These are phyloP conservation scores for Aplysia californica DNA, from an alignment of 1,140 invertebrate genomes.

Conservation along the genomic window DNA sequence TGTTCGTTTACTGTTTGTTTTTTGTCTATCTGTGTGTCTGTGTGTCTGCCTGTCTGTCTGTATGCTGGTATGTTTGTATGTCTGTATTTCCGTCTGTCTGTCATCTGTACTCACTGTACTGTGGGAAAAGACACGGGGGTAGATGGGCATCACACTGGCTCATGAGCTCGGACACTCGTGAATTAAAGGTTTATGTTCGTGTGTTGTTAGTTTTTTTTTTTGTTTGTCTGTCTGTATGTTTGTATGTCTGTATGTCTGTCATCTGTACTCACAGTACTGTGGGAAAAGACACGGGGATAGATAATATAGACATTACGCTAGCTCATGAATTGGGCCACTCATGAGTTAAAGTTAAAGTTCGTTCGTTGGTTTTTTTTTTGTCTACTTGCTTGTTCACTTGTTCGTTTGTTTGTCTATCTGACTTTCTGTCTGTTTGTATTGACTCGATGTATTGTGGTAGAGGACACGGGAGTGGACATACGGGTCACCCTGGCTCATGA, in stretches of 20 bases:
- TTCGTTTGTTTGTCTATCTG: not conserved
- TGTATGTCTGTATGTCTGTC: not conserved
- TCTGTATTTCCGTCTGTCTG: not conserved
- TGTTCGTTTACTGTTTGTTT: not conserved
- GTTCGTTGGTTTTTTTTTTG: not conserved
- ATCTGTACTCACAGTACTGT: too few relatives aligned
- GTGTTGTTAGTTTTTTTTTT: not conserved
- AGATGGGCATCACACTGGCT: not conserved
- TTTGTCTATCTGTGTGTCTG: not conserved
- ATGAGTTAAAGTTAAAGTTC: too few relatives aligned
- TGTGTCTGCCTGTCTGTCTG: not conserved
- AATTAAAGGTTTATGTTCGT: not conserved
- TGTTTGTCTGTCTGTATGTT: not conserved
- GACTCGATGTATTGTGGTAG: constrained; percentile 37
- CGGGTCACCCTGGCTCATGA: constrained; percentile 51
- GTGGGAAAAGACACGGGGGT: not conserved
- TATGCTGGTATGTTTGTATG: not conserved
- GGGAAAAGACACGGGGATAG: too few relatives aligned
- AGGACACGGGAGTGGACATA: constrained; percentile 46
- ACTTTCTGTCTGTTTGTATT: not conserved
- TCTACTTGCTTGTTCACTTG: not conserved
- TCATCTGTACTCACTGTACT: too few relatives aligned
- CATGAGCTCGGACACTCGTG: not conserved
- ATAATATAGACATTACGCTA: too few relatives aligned
- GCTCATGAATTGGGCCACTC: too few relatives aligned